These are phyloP conservation scores for Sarcophaga bullata DNA, from an alignment of 1,140 invertebrate genomes.

Conservation along the genomic window DNA sequence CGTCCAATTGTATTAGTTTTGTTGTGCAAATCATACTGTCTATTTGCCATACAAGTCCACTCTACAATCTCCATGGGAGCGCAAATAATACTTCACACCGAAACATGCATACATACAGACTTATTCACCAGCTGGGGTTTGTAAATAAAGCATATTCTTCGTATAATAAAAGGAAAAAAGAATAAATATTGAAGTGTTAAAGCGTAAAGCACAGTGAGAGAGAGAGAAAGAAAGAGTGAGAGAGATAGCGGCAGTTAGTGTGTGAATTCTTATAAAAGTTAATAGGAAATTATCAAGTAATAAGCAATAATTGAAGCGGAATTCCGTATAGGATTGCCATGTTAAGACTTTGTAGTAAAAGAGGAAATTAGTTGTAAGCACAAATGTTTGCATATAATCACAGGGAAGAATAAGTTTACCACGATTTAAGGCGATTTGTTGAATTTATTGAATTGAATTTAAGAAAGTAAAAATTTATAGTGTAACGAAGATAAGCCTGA, in stretches of 20 bases:
- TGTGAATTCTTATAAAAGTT: background rate
- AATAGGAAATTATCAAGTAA: constrained; percentile 17
- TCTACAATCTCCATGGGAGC: background rate
- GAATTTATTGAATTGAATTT: no score
- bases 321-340: constrained; percentile 27
- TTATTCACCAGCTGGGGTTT: no score
- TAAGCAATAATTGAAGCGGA: constrained; percentile 33
- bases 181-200: background rate
- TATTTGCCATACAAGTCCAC: background rate
- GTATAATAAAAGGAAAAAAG: background rate
- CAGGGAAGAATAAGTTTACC: no score
- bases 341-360: no score
- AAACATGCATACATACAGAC: background rate
- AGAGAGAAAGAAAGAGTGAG: constrained; percentile 13
- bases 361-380: no score
- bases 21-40: background rate
- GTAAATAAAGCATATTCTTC: no score
- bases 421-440: no score
- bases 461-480: no score
- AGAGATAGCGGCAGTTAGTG: background rate
- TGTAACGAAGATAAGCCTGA: no score
- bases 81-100: background rate
- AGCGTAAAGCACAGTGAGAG: background rate
- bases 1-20: background rate
- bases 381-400: no score